Percentiles rank a stretch among this genome's conserved stretches.
Conservation (phyloP, 1,140 invertebrate genomes). For the Nasonia longicornis region DNA sequence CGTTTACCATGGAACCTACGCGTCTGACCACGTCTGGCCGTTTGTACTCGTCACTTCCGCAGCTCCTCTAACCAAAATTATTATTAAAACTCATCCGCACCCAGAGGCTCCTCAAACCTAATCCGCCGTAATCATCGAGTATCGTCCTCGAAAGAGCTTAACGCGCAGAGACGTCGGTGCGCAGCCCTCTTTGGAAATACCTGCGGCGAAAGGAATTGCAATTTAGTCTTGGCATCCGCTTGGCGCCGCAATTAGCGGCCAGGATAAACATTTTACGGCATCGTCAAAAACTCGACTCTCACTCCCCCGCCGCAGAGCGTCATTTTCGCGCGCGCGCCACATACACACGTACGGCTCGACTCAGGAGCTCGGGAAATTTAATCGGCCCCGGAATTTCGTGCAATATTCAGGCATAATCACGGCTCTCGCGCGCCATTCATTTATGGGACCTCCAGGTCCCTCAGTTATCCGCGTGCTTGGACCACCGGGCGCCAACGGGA, state of each 20-base stretch:
- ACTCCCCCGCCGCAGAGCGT: background rate
- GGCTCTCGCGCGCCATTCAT: conserved; percentile 22
- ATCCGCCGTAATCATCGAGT: background rate
- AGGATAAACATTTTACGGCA: conserved; percentile 36
- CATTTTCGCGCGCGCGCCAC: conserved; percentile 9
- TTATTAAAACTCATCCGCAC: background rate
- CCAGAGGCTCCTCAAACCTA: background rate
- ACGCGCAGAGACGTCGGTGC: background rate
- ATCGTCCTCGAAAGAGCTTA: background rate
- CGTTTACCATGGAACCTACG: no score
- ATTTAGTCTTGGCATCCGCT: conserved; percentile 37
- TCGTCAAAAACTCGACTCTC: conserved; percentile 41
- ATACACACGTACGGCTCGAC: conserved; percentile 8
- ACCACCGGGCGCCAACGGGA: background rate
- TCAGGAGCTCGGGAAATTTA: conserved; percentile 36
- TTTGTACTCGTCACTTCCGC: no score
- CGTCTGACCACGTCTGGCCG: no score
- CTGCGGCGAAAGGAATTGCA: conserved; percentile 34
- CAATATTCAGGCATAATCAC: conserved; percentile 46
- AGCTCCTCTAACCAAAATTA: background rate
- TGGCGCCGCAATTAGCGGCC: conserved; percentile 36
- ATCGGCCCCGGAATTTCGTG: conserved; percentile 42
- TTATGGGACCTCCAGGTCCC: conserved; percentile 19
- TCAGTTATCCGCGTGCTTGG: background rate
- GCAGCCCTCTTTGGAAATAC: background rate